Percentiles rank a stretch among this genome's conserved stretches.
Conservation (phyloP, 1,140 invertebrate species). For the Dolichoris vasculosae region DNA sequence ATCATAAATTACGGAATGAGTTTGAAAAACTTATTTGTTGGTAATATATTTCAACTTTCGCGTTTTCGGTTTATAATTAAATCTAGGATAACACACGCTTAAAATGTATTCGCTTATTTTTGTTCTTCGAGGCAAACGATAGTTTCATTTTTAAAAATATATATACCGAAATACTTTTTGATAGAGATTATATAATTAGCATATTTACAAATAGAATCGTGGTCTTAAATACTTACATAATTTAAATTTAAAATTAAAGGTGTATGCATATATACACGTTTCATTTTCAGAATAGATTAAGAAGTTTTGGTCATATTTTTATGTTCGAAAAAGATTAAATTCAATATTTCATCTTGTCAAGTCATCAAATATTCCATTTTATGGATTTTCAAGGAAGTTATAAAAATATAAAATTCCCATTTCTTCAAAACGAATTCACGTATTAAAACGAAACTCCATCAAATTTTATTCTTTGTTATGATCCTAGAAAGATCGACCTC, state of each 20-base stretch:
- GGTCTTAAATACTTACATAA: background rate
- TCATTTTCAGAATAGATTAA: conserved; percentile 9
- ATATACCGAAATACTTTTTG: background rate
- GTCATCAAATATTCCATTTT: conserved; percentile 39
- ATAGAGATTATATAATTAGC: background rate
- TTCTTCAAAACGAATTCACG: conserved; percentile 16
- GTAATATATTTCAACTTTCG: background rate
- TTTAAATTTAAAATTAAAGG: background rate
- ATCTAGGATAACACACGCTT: background rate
- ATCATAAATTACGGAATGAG: background rate
- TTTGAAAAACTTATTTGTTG: background rate
- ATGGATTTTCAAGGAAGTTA: conserved; percentile 48
- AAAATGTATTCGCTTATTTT: too few relatives aligned
- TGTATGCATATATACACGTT: too few relatives aligned
- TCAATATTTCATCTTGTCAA: conserved; percentile 23
- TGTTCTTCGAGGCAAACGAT: background rate
- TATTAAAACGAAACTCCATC: conserved; percentile 39
- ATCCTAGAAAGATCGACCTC: background rate
- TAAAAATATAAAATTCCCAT: conserved; percentile 45
- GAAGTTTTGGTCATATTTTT: background rate
- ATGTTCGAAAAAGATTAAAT: conserved; percentile 21
- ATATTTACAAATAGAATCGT: background rate
- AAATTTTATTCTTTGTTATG: conserved; percentile 28
- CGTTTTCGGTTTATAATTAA: background rate
- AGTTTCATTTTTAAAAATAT: background rate